A percentile compares a stretch with the other conserved stretches of the same genome.
These are phyloP conservation scores for Procavia capensis DNA, from an alignment of 2,113 vertebrate genomes.

Conservation along the genomic window DNA sequence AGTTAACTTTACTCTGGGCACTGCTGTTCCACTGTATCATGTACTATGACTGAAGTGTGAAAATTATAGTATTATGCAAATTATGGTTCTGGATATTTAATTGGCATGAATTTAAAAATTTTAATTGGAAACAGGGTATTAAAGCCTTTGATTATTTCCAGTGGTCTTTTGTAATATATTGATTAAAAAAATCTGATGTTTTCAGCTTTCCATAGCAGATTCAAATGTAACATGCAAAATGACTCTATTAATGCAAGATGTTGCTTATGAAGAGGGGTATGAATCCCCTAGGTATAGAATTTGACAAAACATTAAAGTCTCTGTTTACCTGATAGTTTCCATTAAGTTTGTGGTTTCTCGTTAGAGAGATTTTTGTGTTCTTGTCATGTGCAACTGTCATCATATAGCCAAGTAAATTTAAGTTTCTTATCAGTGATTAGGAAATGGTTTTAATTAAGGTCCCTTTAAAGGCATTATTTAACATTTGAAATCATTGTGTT, in stretches of 20 bases:
- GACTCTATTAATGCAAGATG: neutral
- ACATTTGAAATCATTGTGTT: slow-evolving; percentile 54
- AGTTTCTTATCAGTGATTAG: slow-evolving; percentile 4
- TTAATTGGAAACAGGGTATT: slow-evolving; percentile 26
- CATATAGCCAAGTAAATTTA: neutral
- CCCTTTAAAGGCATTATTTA: slow-evolving; percentile 21
- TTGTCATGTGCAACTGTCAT: neutral
- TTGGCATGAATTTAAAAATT: slow-evolving; percentile 59
- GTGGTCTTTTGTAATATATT: neutral
- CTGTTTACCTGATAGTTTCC: neutral
- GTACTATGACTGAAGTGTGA: slow-evolving; percentile 37
- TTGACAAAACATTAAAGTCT: neutral
- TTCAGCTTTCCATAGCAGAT: neutral
- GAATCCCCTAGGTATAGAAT: neutral
- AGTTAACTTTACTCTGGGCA: neutral
- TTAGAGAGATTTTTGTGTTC: neutral
- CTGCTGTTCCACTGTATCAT: neutral
- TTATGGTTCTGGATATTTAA: slow-evolving; percentile 2
- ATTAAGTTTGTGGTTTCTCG: slow-evolving; percentile 43
- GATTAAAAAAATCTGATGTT: neutral
- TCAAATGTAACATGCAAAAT: neutral
- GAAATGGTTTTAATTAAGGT: neutral
- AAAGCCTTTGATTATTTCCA: slow-evolving; percentile 47
- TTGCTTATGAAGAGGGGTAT: neutral
- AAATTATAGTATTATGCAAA: neutral